A percentile compares a stretch with the other conserved stretches of the same genome.
Conservation (phyloP, 2,888 invertebrate genomes). For the Pseudococcus viburni region DNA sequence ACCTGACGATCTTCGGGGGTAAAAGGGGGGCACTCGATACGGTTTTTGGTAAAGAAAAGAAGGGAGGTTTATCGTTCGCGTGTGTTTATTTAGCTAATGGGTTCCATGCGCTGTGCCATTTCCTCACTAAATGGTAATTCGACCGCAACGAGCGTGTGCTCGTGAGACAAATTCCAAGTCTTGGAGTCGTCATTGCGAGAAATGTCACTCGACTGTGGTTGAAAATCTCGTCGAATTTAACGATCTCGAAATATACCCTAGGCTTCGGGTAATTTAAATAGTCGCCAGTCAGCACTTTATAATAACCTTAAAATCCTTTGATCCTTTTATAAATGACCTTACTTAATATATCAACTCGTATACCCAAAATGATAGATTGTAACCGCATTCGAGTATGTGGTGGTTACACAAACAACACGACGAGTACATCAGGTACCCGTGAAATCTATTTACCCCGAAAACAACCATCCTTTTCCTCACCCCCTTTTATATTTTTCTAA, state of each 20-base stretch:
- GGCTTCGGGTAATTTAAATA: background rate
- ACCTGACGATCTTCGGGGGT: background rate
- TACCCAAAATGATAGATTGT: background rate
- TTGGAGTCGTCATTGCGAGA: background rate
- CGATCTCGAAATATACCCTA: background rate
- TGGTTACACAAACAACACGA: background rate
- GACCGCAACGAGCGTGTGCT: constrained; percentile 1
- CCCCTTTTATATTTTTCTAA: background rate
- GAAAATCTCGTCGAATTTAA: background rate
- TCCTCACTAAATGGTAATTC: background rate
- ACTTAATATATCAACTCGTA: background rate
- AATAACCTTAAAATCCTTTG: constrained; percentile 47
- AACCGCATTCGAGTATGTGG: constrained; percentile 5
- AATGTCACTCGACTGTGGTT: background rate
- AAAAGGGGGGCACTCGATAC: background rate
- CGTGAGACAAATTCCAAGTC: background rate
- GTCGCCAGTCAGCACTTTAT: background rate
- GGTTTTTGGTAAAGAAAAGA: background rate
- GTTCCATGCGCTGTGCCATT: background rate
- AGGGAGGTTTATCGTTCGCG: background rate
- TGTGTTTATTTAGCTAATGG: constrained; percentile 28
- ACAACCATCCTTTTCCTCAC: rapidly evolving
- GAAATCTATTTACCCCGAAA: background rate
- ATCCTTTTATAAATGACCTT: constrained; percentile 37
- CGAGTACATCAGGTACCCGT: background rate